These are phyloP conservation scores for Melipona quadrifasciata DNA, from an alignment of 1,140 invertebrate species.

Conservation along the genomic window DNA sequence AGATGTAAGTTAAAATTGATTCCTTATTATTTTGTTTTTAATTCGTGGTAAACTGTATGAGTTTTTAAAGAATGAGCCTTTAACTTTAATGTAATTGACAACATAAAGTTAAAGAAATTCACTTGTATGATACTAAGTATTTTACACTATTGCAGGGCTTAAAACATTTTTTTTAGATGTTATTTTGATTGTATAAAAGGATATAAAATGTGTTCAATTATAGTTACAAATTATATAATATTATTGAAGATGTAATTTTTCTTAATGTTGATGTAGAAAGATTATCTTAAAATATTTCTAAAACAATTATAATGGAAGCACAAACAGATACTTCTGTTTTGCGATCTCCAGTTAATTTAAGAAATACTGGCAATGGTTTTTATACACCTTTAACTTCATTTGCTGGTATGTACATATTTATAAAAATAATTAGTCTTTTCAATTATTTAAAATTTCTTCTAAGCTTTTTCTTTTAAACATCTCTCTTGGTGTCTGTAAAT, in stretches of 20 bases:
- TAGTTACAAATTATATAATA: not conserved
- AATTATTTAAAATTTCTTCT: constrained; percentile 13
- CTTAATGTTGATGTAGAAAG: not conserved
- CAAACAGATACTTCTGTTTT: constrained; percentile 51
- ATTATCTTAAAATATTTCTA: not conserved
- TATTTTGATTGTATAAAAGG: not conserved
- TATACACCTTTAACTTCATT: constrained; percentile 76
- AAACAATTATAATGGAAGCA: constrained; percentile 41
- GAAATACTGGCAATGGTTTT: constrained; percentile 62
- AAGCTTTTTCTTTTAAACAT: not conserved
- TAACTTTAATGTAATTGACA: not conserved
- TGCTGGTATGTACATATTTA: constrained; percentile 68
- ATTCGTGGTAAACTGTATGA: not conserved
- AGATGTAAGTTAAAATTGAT: constrained; percentile 21
- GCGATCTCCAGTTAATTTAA: constrained; percentile 50
- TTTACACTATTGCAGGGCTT: not conserved
- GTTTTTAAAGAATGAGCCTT: not conserved
- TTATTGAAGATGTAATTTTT: constrained; percentile 14
- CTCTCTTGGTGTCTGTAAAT: not conserved
- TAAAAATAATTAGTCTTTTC: constrained; percentile 9
- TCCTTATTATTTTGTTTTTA: not conserved
- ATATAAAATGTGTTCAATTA: not conserved
- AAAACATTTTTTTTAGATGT: constrained; percentile 12
- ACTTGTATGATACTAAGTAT: not conserved
- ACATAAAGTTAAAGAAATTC: not conserved